Evolutionary conservation across 2,888 invertebrate species (phyloP), one percentile per base, ranked within the genome.

Genomic region (Thymelicus lineola): DNA sequence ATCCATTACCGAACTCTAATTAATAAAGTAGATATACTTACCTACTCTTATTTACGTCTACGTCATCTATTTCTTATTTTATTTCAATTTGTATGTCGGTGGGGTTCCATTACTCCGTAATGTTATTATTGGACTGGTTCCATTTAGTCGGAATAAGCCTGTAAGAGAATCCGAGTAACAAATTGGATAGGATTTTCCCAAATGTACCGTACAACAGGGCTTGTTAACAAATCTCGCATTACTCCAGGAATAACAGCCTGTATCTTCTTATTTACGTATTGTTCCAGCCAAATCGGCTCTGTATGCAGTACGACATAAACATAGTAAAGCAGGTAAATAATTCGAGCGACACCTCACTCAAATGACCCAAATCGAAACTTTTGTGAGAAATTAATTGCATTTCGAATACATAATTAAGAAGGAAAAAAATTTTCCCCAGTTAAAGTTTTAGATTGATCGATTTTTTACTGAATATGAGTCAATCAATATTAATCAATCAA

Each of bases 101-200:
- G 38, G 10, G 66, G 7, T 9, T 48, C 48, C 48, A 58, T 66
- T 64, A 53, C 53, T 66, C n/a, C 57, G 36, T 57, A 57, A 38
- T 14, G 59, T 20, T 66, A 42, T 66, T 66, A 60, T 66, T 53
- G 60, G 59, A 42, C n/a, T 66, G 58, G 48, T 42, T 66, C 59
- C 50, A 66, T 66, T 62, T 60, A 60, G 48, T 28, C n/a, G 42
- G 48, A 42, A 42, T 66, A 66, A 66, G 66, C 60, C 66, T 66
- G 50, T 53, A 48, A 66, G 58, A 38, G 66, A 66, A 60, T 60
- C 59, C 66, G 42, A 50, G 66, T 20, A 60, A 42, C 65, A 58
- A 66, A 66, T 66, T 50, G 66, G 50, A 66, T 66, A 38, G 66
- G 66, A 66, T 66, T 66, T 66, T 15, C 62, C 62, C 62, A 62